phyloP scores from a whole-genome alignment of 2,797 vertebrate species.

The Brotula barbata region DNA sequence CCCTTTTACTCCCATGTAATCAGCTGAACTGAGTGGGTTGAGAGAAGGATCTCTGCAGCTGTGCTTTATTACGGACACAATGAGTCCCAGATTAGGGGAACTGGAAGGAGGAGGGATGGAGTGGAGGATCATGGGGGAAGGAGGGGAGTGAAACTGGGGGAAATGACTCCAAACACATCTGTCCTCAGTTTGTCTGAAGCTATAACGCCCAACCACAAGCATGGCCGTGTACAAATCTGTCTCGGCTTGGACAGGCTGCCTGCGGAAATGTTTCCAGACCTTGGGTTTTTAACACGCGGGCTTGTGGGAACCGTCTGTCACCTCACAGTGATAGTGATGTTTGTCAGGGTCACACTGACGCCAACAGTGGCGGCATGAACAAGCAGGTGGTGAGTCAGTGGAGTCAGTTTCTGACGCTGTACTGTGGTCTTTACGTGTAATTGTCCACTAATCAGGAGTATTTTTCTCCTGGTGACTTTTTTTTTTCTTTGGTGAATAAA shows the following conservation, averaged over 20 bases:
- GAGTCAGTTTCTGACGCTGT: slow-evolving; percentile 28
- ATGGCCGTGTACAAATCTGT: slow-evolving; percentile 76
- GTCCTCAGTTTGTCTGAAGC: slow-evolving; percentile 77
- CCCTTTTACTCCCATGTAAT: slow-evolving; percentile 68
- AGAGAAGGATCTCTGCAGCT: slow-evolving; percentile 75
- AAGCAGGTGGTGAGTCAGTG: slow-evolving; percentile 55
- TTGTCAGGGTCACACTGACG: slow-evolving; percentile 56
- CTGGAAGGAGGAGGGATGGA: slow-evolving; percentile 43
- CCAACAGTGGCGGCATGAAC: slow-evolving; percentile 48
- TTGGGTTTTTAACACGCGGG: slow-evolving; percentile 57
- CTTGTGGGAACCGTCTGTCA: slow-evolving; percentile 65
- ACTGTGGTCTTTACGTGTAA: not conserved
- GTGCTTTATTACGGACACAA: slow-evolving; percentile 80
- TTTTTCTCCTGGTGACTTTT: slow-evolving; percentile 9
- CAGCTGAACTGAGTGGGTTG: slow-evolving; percentile 72
- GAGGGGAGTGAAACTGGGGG: slow-evolving; percentile 9
- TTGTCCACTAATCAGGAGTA: slow-evolving; percentile 13
- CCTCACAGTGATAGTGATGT: slow-evolving; percentile 51
- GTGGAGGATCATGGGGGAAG: not conserved
- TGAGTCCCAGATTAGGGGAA: slow-evolving; percentile 78
- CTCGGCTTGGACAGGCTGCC: slow-evolving; percentile 63
- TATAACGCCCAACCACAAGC: slow-evolving; percentile 74
- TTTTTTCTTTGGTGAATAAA: not conserved
- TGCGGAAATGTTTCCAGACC: slow-evolving; percentile 75
- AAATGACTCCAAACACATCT: slow-evolving; percentile 74